A percentile compares a stretch with the other conserved stretches of the same genome.
Conservation (phyloP, 2,797 vertebrate species). For the Enteromius argenteus region DNA sequence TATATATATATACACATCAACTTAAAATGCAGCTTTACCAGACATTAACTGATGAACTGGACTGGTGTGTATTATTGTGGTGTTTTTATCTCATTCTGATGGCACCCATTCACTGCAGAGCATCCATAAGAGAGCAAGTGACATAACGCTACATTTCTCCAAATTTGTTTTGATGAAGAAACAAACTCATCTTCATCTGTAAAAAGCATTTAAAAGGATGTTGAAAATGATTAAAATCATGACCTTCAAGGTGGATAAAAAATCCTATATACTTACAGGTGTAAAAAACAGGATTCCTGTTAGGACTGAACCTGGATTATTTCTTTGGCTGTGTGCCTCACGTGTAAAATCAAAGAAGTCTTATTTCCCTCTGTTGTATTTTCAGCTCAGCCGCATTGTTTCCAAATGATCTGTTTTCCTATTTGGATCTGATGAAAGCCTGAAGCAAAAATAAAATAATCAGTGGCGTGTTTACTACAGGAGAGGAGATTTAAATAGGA, state of each 20-base stretch:
- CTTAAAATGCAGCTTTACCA: background rate
- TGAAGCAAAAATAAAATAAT: slow-evolving; percentile 61
- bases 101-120: background rate
- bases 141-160: background rate
- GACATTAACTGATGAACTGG: background rate
- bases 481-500: slow-evolving; percentile 1
- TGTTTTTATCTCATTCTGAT: background rate
- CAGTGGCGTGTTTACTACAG: slow-evolving; percentile 21
- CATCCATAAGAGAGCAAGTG: background rate
- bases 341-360: background rate
- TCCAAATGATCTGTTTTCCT: slow-evolving; percentile 70
- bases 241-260: background rate
- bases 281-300: background rate
- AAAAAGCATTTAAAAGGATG: background rate
- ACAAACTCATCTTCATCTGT: background rate
- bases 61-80: background rate
- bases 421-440: slow-evolving; percentile 67
- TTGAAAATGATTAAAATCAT: background rate
- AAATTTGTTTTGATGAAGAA: background rate
- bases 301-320: background rate
- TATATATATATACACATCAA: background rate
- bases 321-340: slow-evolving; percentile 43
- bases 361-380: slow-evolving; percentile 61
- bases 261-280: background rate
- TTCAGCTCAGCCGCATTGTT: slow-evolving; percentile 73